Percentiles rank a stretch among this genome's conserved stretches.
phyloP scores from a whole-genome alignment of 1,140 invertebrate genomes.

The Heterodera schachtii region DNA sequence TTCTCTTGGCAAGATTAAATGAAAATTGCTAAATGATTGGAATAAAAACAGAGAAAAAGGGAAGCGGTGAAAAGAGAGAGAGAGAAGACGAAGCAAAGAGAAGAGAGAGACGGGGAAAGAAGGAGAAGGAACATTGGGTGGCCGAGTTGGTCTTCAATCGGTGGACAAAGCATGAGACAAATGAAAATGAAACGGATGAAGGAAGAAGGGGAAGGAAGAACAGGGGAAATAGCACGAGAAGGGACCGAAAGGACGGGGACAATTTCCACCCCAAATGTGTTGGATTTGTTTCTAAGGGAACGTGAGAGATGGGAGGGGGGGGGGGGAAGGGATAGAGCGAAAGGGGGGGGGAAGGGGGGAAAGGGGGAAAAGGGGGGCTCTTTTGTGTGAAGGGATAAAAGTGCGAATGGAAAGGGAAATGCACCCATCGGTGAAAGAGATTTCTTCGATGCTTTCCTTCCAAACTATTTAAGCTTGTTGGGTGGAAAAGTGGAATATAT shows the following conservation, averaged over 20 bases:
- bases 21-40: neutral
- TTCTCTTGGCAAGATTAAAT: neutral
- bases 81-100: too few relatives aligned
- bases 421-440: neutral
- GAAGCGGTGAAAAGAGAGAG: neutral
- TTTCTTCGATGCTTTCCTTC: neutral
- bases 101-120: neutral
- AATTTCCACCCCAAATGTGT: constrained; percentile 1
- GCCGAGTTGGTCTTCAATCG: neutral
- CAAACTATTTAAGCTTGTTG: too few relatives aligned
- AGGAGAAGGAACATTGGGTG: neutral
- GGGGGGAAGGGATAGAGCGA: too few relatives aligned
- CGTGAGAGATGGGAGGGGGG: neutral
- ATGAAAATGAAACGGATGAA: neutral
- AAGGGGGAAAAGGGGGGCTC: too few relatives aligned
- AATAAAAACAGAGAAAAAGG: neutral
- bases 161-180: neutral
- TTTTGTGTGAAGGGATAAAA: neutral
- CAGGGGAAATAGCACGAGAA: neutral
- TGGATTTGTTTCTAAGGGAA: constrained; percentile 2
- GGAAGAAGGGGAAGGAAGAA: neutral
- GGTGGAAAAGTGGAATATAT: neutral
- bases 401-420: neutral
- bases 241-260: neutral
- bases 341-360: too few relatives aligned